Conservation (phyloP, 2,113 vertebrate genomes). For the Phaetusa simplex region DNA sequence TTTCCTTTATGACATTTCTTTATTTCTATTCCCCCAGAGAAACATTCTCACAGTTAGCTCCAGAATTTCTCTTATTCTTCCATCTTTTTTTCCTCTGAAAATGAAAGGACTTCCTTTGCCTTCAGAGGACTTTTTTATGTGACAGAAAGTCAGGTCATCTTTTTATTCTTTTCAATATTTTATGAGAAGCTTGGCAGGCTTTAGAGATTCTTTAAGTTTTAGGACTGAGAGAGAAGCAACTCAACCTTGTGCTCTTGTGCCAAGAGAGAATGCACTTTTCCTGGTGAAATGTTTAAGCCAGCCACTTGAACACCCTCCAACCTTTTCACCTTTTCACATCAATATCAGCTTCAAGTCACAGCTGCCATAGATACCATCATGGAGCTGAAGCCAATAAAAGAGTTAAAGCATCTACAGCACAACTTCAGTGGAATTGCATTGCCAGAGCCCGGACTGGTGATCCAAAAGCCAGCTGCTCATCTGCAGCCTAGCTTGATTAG, state of each 20-base stretch:
- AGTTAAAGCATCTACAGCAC: not conserved
- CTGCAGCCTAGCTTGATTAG: not conserved
- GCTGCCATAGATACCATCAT: not conserved
- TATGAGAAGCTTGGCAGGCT: not conserved
- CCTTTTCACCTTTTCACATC: constrained; percentile 31
- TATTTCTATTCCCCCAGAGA: not conserved
- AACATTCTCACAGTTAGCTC: not conserved
- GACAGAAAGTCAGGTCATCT: constrained; percentile 1
- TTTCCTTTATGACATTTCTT: not conserved
- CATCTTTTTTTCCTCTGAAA: not conserved
- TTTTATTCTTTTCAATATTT: constrained; percentile 45
- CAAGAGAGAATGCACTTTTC: not conserved
- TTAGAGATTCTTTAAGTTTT: constrained; percentile 25
- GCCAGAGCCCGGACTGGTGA: not conserved
- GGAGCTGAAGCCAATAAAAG: not conserved
- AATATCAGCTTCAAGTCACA: not conserved
- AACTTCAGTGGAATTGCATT: not conserved
- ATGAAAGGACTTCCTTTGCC: not conserved
- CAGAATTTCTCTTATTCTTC: not conserved
- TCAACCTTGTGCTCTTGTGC: constrained; percentile 6
- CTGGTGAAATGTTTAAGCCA: constrained; percentile 11
- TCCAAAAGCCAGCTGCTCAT: not conserved
- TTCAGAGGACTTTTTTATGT: constrained; percentile 20
- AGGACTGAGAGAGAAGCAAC: not conserved
- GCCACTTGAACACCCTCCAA: not conserved